Evolutionary conservation across 2,113 vertebrate species (phyloP), one percentile per base, ranked within the genome.

Genomic region (Pelodiscus sinensis): DNA sequence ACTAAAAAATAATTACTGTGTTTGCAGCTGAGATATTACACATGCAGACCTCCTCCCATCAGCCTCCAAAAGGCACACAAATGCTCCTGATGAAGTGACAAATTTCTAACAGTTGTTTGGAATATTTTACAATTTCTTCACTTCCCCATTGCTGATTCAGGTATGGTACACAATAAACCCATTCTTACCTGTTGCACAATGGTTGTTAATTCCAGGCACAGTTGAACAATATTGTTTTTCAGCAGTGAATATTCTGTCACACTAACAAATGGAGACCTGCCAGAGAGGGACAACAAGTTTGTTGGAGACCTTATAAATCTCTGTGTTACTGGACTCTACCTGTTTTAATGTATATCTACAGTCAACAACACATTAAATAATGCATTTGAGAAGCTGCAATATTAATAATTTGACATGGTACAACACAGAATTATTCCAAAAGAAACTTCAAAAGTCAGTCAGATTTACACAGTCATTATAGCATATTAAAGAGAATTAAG

Each of bases 181-280:
- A 44, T 31, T 79, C 95, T 95, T 97, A 99, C 99, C 99, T 99
- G 99, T 98, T 99, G 99, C 96, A 99, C 99, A 81, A 99, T 99
- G 96, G 99, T 98, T 90, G 98, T 99, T 95, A 99, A 97, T 98
- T 99, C 99, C 97, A 99, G 97, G 98, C 99, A 99, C 98, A 99
- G 98, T 98, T 99, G 99, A 97, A 99, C 99, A 86, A 99, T 99
- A 96, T 99, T 99, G 97, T 98, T 99, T 98, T 99, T 99, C 97
- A 99, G 97, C 97, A 99, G 97, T 24, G 99, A 99, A 95, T 99
- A 99, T 96, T 99, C 99, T 79, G 99, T 98, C 98, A 99, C 99
- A 5, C 98, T 99, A 97, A 99, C 99, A 95, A 99, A 99, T 1
- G 99, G 99, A 96, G 99, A 98, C 98, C 99, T 99, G 98, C 27